Evolutionary conservation across 2,888 invertebrate genomes (phyloP).

Genomic region (Holacanthella duospinosa): DNA sequence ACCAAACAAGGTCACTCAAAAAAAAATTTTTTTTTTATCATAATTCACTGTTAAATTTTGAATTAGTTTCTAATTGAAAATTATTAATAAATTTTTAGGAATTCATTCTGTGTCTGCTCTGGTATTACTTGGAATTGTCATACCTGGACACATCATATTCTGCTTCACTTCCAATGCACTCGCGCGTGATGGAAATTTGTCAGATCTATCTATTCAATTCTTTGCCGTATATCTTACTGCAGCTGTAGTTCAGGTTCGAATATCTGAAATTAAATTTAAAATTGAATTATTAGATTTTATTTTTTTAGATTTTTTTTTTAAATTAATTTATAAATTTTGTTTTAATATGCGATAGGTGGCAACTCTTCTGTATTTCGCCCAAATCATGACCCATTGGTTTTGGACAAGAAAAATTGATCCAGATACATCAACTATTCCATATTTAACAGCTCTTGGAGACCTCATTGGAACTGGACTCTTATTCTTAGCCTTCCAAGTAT

Average conservation of each 20-base stretch:
- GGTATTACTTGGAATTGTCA: constrained; percentile 65
- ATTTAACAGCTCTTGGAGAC: constrained; percentile 79
- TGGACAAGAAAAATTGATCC: constrained; percentile 74
- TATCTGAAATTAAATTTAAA: background rate
- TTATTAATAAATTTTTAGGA: too few species aligned
- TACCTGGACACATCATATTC: constrained; percentile 83
- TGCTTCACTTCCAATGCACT: constrained; percentile 47
- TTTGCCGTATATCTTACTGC: constrained; percentile 29
- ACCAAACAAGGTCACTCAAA: constrained; percentile 41
- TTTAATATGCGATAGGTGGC: constrained; percentile 47
- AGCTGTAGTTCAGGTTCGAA: constrained; percentile 31
- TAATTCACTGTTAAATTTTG: constrained; percentile 22
- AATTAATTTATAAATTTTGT: background rate
- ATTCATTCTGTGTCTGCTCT: constrained; percentile 59
- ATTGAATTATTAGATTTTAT: too few species aligned
- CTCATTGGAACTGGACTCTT: constrained; percentile 70
- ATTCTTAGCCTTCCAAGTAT: constrained; percentile 55
- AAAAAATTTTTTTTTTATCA: too few species aligned
- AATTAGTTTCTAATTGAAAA: too few species aligned
- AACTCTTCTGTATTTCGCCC: constrained; percentile 64
- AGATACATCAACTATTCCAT: constrained; percentile 81
- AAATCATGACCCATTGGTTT: constrained; percentile 70
- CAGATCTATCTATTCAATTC: constrained; percentile 19
- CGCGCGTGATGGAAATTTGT: background rate
- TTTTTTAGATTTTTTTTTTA: too few species aligned